Evolutionary conservation across 2,888 invertebrate genomes (phyloP), one percentile per base, ranked within the genome.

Genomic region (Hartigia nigra): DNA sequence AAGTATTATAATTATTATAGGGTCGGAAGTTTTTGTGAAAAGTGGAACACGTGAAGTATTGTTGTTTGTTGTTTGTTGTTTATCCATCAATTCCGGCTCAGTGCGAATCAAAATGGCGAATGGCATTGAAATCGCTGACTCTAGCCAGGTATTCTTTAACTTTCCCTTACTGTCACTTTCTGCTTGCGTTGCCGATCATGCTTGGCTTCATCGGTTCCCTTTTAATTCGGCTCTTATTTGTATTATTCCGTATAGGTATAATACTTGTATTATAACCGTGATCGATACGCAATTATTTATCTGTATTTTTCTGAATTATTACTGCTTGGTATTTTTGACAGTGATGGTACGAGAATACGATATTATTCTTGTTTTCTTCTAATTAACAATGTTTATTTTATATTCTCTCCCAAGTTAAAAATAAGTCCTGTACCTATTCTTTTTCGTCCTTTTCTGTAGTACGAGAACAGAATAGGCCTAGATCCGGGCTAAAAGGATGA

Each of bases 51-150:
- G 55, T 23, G 55, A 55, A 23, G 55, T 23, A 55, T 55, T 35
- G 34, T 34, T 34, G 34, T 35, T 35, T 55, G 23, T 55, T 35
- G 34, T 34, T 34, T 1, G 4, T 35, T 55, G 23, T 23, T 55
- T 14, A 23, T 55, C 23, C 55, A 23, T 9, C 55, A 5, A 2
- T 55, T 55, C 55, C 23, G 55, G 55, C 55, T 55, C 5, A 4
- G 14, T 55, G 23, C 9, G 5, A 55, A 55, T 55, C 55, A 76
- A 78, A 72, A 76, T 74, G 74, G 75, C 80, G 9, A 78, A 37
- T 37, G 76, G 76, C n/a, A 80, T 80, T 74, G 80, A 80, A 70
- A 80, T 80, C 70, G 75, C 70, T 75, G 77, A 78, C 39, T 80
- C 79, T 23, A 79, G 72, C 9, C 75, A 77, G 79, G 77, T 79